Percentiles rank a stretch among this genome's conserved stretches.
phyloP scores from a whole-genome alignment of 2,797 vertebrate genomes.

The Chrysocyon brachyurus region DNA sequence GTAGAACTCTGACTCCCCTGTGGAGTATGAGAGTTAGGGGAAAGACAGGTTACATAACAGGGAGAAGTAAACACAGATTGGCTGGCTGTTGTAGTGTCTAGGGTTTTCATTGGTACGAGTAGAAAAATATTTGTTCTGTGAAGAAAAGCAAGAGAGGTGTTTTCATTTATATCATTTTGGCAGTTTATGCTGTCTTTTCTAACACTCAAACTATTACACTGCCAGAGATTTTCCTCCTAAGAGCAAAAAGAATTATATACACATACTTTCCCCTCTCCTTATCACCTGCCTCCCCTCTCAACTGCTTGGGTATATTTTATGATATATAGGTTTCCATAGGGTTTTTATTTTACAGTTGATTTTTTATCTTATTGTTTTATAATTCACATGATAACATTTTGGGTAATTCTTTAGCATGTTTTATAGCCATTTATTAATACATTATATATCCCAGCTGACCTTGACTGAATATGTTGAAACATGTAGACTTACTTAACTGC shows the following conservation, averaged over 20 bases:
- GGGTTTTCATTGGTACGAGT: slow-evolving; percentile 69
- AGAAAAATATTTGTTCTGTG: slow-evolving; percentile 72
- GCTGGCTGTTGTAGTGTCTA: slow-evolving; percentile 55
- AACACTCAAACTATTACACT: slow-evolving; percentile 24
- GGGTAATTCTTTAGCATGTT: background rate
- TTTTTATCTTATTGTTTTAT: background rate
- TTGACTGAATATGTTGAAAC: slow-evolving; percentile 47
- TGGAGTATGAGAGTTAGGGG: slow-evolving; percentile 71
- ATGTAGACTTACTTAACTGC: background rate
- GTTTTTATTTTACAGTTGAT: slow-evolving; percentile 58
- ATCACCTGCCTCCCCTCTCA: background rate
- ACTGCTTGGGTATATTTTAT: slow-evolving; percentile 38
- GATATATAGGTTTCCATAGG: background rate
- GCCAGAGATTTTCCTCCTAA: background rate
- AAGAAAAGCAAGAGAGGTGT: slow-evolving; percentile 70
- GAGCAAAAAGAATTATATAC: background rate
- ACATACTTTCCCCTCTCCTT: background rate
- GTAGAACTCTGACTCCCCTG: slow-evolving; percentile 75
- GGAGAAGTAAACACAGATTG: slow-evolving; percentile 76
- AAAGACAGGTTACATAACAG: slow-evolving; percentile 76
- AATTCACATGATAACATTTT: slow-evolving; percentile 55
- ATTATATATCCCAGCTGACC: slow-evolving; percentile 6
- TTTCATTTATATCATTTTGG: slow-evolving; percentile 70
- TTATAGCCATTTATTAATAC: slow-evolving; percentile 52
- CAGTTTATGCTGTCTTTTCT: slow-evolving; percentile 64